These are phyloP conservation scores for Engraulis encrasicolus DNA, from an alignment of 2,113 vertebrate genomes.

Conservation along the genomic window DNA sequence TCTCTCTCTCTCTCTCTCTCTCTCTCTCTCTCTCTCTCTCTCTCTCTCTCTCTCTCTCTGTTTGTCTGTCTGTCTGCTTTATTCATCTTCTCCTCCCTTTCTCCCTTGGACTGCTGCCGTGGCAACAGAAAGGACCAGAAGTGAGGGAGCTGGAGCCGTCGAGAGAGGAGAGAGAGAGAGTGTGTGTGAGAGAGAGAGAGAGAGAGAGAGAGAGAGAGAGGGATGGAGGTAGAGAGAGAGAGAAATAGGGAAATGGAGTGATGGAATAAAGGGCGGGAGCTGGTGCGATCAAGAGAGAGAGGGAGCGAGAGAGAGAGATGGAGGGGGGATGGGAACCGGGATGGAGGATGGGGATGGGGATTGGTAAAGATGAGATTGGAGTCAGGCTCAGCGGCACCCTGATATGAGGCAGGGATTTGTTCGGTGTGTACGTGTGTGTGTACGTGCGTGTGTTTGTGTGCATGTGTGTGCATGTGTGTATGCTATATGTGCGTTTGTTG, in stretches of 20 bases:
- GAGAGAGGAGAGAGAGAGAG: background rate
- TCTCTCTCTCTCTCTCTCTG: constrained; percentile 4
- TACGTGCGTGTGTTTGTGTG: background rate
- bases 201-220: background rate
- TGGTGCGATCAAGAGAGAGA: too few relatives aligned
- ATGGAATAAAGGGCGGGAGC: constrained; percentile 29
- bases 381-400: constrained; percentile 30
- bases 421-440: constrained; percentile 17
- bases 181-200: background rate
- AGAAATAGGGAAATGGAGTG: background rate
- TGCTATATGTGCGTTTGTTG: background rate
- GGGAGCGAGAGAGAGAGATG: background rate
- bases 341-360: background rate
- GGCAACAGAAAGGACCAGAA: constrained; percentile 64
- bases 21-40: background rate
- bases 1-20: background rate
- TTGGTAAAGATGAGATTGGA: constrained; percentile 36
- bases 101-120: constrained; percentile 64
- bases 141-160: background rate
- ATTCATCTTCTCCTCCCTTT: constrained; percentile 7
- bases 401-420: constrained; percentile 27
- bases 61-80: background rate
- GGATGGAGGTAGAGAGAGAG: too few relatives aligned
- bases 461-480: background rate
- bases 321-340: background rate